phyloP scores from a whole-genome alignment of 1,140 invertebrate genomes.

The Phymastichus coffea region DNA sequence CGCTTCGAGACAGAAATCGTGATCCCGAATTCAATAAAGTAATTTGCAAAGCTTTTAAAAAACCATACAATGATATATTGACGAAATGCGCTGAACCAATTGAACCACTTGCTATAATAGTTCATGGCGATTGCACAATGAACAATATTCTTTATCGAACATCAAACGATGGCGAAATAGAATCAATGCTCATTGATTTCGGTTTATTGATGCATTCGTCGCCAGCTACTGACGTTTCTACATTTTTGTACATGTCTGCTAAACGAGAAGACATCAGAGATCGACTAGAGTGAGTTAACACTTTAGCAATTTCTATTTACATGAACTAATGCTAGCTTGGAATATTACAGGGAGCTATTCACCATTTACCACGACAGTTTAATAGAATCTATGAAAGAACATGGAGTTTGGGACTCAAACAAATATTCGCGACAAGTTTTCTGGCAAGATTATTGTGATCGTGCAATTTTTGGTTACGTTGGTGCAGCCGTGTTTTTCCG shows the following conservation, averaged over 20 bases:
- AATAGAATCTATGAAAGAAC: conserved; percentile 24
- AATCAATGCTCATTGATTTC: conserved; percentile 51
- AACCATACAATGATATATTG: conserved; percentile 24
- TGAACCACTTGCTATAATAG: conserved; percentile 44
- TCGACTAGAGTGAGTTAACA: background rate
- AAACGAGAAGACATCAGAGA: conserved; percentile 26
- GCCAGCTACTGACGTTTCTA: conserved; percentile 48
- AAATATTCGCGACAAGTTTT: conserved; percentile 42
- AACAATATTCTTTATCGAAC: conserved; percentile 48
- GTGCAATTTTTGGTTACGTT: conserved; percentile 43
- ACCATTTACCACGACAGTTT: conserved; percentile 42
- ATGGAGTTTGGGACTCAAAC: conserved; percentile 17
- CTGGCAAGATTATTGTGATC: conserved; percentile 37
- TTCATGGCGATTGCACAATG: conserved; percentile 51
- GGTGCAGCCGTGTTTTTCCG: conserved; percentile 41
- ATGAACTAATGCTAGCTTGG: too few relatives aligned
- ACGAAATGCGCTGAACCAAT: conserved; percentile 5
- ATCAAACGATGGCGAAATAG: conserved; percentile 22
- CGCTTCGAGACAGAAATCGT: conserved; percentile 21
- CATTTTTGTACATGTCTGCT: conserved; percentile 49
- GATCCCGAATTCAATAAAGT: conserved; percentile 33
- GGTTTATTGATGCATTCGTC: conserved; percentile 43
- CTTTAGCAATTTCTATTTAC: too few relatives aligned
- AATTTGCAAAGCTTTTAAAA: conserved; percentile 22
- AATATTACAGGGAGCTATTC: conserved; percentile 41